Base-by-base conservation (phyloP, 2,113 vertebrate genomes). In the Gambusia holbrooki region DNA sequence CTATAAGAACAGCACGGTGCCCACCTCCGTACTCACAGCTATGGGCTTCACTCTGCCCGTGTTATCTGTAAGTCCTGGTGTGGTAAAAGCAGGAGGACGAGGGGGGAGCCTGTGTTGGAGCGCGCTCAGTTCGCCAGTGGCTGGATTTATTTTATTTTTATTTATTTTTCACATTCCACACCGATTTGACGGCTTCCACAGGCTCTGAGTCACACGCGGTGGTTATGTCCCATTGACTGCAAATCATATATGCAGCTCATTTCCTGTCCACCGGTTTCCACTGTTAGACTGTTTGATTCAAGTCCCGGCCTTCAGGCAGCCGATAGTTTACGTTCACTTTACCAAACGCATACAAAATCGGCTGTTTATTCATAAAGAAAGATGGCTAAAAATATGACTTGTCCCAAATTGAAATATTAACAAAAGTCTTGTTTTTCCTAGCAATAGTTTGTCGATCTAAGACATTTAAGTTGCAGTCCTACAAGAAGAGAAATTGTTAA, bases 11-110 rank as follows among this genome's bases (percentile, higher is more conserved):
- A 95, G 92, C 87, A 88, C 92, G 11, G 89, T 95, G 90, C 92
- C 79, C 42, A 90, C 85, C 88, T 84, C 90, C 2, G 68, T 90
- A 85, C 92, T 94, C 80, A 91, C 84, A 65, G 90, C 93, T 17
- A 86, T 92, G 93, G 93, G 93, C 70, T 65, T 93, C 88, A 42
- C 93, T 79, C 73, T 93, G 89, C 92, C 95, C 14, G 84, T 94
- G 77, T 28, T 88, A 90, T 92, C 94, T 90, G 95, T 96, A 96
- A 96, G 93, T 95, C 91, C 90, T 58, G 75, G 66, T 60, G 71
- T 14, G 91, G 90, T 85, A 60, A 15, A 80, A 62, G 84, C 85
- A 66, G 62, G 85, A 87, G 35, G 62, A 74, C 54, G 32, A 0
- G 14, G 72, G 81, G 81, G 35, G 11, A 71, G 66, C 71, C 61